phyloP scores from a whole-genome alignment of 2,888 invertebrate genomes.

The Dromius quadrimaculatus region DNA sequence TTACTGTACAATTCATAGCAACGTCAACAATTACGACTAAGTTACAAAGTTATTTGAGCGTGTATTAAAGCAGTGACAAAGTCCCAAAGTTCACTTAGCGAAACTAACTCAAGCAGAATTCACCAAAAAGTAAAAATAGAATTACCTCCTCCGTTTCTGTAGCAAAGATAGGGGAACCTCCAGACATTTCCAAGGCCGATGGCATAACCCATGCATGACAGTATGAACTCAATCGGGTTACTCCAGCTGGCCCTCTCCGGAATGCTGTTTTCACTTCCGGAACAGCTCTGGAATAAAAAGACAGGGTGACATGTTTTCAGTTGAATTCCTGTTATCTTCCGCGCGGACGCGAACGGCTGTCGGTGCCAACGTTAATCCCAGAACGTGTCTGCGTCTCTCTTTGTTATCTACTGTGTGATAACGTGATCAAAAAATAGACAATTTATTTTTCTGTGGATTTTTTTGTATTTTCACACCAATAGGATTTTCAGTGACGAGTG shows the following conservation, averaged over 20 bases:
- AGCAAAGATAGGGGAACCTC: constrained; percentile 84
- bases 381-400: constrained; percentile 41
- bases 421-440: constrained; percentile 42
- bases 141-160: constrained; percentile 84
- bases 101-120: not conserved
- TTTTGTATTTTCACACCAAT: constrained; percentile 27
- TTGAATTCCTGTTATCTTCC: constrained; percentile 39
- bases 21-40: no score
- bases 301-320: constrained; percentile 51
- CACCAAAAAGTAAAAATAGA: constrained; percentile 48
- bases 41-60: no score
- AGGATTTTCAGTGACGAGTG: constrained; percentile 21
- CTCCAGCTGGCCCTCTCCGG: constrained; percentile 72
- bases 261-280: constrained; percentile 42
- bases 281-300: constrained; percentile 41
- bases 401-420: constrained; percentile 47
- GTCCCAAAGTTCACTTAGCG: not conserved
- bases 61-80: not conserved
- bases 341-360: constrained; percentile 26
- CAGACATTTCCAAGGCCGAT: constrained; percentile 85
- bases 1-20: no score
- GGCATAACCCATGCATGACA: constrained; percentile 82
- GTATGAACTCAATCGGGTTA: constrained; percentile 78
- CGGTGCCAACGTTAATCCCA: constrained; percentile 42
- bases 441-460: constrained; percentile 37